Evolutionary conservation across 2,797 vertebrate species (phyloP), one percentile per base, ranked within the genome.

Genomic region (Sebastes iracundus): DNA sequence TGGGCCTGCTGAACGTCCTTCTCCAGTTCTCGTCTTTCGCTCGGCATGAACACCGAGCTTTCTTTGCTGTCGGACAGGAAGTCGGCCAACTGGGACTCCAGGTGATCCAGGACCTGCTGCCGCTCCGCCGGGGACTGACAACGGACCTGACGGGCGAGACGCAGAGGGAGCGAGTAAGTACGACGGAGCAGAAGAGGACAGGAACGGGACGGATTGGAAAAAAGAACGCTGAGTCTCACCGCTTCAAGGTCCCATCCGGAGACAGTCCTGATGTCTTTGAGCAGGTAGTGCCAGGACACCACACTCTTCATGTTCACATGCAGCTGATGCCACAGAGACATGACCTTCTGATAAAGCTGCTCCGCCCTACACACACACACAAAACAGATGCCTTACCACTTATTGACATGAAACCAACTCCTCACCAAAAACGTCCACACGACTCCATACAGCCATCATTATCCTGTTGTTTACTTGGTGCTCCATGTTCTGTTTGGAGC

Each of bases 241-340:
- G 96, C 97, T 80, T 99, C 97, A 88, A 97, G 84, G 77, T 90
- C 97, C 98, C 98, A 99, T 35, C 95, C 95, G 1, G 97, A 97
- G 77, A 98, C 93, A 13, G 95, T 89, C 69, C 96, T 84, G 65
- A 99, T 91, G 91, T 99, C 98, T 90, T 98, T 99, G 62, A 95
- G 93, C 87, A 99, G 92, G 88, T 99, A 99, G 84, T 99, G 95
- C 97, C 98, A 99, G 68, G 98, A 98, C 61, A 99, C 97, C 69
- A 99, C 96, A 53, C 97, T 97, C 96, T 99, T 99, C 60, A 97
- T 99, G 90, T 99, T 99, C 65, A 99, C 81, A n/a, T 99, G 99
- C 16, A 99, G 96, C 93, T 99, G 97, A 88, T 99, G 98, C 99
- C 99, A 99, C 56, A 99, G 95, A 60, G 97, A 94, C 98, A 99